A percentile compares a stretch with the other conserved stretches of the same genome.
Conservation (phyloP, 2,888 invertebrate genomes). For the Acanthococcus lagerstroemiae region DNA sequence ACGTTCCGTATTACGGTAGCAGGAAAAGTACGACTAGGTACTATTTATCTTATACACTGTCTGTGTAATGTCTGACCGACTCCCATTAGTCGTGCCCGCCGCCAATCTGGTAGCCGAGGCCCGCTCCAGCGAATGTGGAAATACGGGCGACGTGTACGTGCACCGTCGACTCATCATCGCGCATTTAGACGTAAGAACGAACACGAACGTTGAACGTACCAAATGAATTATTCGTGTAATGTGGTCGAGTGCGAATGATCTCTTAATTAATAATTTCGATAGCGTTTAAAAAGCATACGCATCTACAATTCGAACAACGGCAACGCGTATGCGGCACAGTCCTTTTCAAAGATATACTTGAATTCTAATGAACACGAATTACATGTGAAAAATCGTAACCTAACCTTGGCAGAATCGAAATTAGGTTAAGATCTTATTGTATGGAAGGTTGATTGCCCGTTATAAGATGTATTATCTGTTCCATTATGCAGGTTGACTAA, state of each 20-base stretch:
- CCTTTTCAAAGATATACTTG: constrained; percentile 13
- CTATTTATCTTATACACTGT: too few relatives aligned
- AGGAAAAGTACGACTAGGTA: too few relatives aligned
- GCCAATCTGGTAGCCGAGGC: too few relatives aligned
- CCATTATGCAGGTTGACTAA: constrained; percentile 10
- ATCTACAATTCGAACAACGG: neutral
- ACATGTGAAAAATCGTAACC: constrained; percentile 21
- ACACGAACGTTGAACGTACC: neutral
- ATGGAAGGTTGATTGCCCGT: constrained; percentile 14
- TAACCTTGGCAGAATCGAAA: constrained; percentile 20
- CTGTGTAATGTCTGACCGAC: too few relatives aligned
- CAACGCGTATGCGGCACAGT: constrained; percentile 6
- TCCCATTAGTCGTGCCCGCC: too few relatives aligned
- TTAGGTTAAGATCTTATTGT: constrained; percentile 28
- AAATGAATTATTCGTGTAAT: neutral
- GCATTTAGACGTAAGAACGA: neutral
- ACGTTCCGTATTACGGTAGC: too few relatives aligned
- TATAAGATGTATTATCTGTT: constrained; percentile 22
- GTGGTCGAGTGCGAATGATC: neutral
- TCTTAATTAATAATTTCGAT: constrained; percentile 26
- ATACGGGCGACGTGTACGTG: too few relatives aligned
- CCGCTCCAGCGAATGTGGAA: neutral
- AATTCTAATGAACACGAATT: constrained; percentile 27
- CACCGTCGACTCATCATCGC: neutral
- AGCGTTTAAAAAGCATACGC: constrained; percentile 13